These are phyloP conservation scores for Pipistrellus pipistrellus DNA, from an alignment of 2,797 vertebrate species.

Conservation along the genomic window DNA sequence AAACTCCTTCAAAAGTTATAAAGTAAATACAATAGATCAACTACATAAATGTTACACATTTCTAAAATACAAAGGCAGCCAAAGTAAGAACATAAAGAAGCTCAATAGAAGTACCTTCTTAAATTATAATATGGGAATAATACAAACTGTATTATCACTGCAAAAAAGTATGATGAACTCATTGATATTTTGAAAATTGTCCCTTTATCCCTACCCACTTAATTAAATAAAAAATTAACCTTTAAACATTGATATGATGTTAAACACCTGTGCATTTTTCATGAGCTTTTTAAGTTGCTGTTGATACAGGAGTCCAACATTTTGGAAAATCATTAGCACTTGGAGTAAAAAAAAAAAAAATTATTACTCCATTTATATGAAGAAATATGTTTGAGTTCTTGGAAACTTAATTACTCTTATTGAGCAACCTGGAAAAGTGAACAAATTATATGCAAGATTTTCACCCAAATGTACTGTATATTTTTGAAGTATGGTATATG, in stretches of 20 bases:
- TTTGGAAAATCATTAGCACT: conserved; percentile 54
- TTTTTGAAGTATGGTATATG: conserved; percentile 33
- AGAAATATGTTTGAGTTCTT: conserved; percentile 66
- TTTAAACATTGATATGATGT: background rate
- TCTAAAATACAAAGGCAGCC: background rate
- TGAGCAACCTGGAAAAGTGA: conserved; percentile 65
- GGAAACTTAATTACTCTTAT: conserved; percentile 70
- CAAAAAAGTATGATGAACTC: background rate
- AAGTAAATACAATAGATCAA: background rate
- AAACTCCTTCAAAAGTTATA: background rate
- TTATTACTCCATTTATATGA: conserved; percentile 63
- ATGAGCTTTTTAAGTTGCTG: background rate
- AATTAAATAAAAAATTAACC: conserved; percentile 1
- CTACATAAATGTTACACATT: background rate
- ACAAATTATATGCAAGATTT: conserved; percentile 44
- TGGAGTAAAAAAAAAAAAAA: conserved; percentile 55
- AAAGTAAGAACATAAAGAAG: background rate
- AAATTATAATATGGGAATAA: background rate
- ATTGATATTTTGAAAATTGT: background rate
- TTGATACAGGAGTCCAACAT: conserved; percentile 9
- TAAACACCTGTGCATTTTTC: background rate
- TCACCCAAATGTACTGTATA: background rate
- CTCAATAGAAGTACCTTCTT: background rate
- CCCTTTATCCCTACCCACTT: background rate
- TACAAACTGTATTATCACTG: background rate